A percentile compares a stretch with the other conserved stretches of the same genome.
Evolutionary conservation across 2,113 vertebrate genomes (phyloP).

Genomic region (Pan paniscus): DNA sequence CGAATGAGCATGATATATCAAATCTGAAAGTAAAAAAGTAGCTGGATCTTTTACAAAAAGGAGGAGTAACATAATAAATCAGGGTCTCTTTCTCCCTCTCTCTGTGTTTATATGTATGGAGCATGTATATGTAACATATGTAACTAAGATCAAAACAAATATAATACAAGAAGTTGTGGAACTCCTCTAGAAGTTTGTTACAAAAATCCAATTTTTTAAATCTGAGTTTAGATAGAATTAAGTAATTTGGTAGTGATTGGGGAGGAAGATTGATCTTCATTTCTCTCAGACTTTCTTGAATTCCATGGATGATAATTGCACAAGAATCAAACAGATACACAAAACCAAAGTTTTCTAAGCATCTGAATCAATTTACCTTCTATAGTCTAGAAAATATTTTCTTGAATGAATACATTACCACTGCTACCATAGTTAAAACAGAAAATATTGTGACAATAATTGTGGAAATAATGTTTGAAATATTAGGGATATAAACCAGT

Average conservation of each 20-base stretch:
- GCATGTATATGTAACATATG: not conserved
- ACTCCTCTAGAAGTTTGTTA: not conserved
- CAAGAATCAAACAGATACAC: not conserved
- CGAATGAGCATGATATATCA: not conserved
- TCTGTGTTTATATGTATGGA: not conserved
- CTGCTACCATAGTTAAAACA: not conserved
- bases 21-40: not conserved
- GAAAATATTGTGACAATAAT: not conserved
- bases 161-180: not conserved
- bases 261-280: not conserved
- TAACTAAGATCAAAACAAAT: not conserved
- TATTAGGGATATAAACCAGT: not conserved
- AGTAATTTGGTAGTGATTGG: not conserved
- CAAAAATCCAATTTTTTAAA: not conserved
- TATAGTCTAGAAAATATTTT: not conserved
- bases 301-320: not conserved
- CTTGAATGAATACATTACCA: conserved; percentile 1
- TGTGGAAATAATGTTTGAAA: not conserved
- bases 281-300: not conserved
- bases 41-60: not conserved
- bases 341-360: not conserved
- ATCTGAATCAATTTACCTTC: not conserved
- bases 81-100: not conserved
- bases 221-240: not conserved
- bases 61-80: not conserved